Percentiles rank a stretch among this genome's conserved stretches.
These are phyloP conservation scores for Cydia amplana DNA, from an alignment of 1,140 invertebrate species.

Conservation along the genomic window DNA sequence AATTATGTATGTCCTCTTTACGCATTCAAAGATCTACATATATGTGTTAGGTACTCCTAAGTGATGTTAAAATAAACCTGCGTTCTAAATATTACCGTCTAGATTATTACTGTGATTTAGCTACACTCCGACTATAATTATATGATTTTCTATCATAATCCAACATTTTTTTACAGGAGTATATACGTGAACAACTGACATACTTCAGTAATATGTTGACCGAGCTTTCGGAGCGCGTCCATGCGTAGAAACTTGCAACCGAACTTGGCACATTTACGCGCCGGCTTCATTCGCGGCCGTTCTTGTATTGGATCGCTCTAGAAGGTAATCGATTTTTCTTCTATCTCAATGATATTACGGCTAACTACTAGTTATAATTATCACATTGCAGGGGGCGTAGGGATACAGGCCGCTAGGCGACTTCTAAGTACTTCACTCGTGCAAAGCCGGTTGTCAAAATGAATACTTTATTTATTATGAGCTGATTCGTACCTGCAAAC, in stretches of 20 bases:
- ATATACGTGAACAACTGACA: slow-evolving; percentile 34
- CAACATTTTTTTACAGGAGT: not conserved
- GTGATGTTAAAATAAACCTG: slow-evolving; percentile 23
- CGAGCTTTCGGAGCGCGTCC: slow-evolving; percentile 59
- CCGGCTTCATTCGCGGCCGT: slow-evolving; percentile 51
- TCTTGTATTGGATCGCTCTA: slow-evolving; percentile 57
- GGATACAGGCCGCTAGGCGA: no score
- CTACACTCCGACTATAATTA: not conserved
- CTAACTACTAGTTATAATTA: not conserved
- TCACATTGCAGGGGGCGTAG: no score
- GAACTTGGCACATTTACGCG: slow-evolving; percentile 58
- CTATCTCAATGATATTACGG: not conserved
- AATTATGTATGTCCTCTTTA: not conserved
- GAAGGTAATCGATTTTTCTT: slow-evolving; percentile 28
- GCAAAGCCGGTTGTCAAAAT: no score
- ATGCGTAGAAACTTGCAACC: slow-evolving; percentile 62
- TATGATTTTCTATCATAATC: not conserved
- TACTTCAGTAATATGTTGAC: slow-evolving; percentile 56
- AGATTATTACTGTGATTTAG: not conserved
- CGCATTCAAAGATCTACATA: not conserved
- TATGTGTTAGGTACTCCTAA: not conserved
- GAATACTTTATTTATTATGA: no score
- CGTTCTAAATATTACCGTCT: slow-evolving; percentile 40
- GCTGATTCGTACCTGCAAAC: no score
- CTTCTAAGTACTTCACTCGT: no score